Conservation (phyloP, 2,113 vertebrate species). For the Labeo rohita region DNA sequence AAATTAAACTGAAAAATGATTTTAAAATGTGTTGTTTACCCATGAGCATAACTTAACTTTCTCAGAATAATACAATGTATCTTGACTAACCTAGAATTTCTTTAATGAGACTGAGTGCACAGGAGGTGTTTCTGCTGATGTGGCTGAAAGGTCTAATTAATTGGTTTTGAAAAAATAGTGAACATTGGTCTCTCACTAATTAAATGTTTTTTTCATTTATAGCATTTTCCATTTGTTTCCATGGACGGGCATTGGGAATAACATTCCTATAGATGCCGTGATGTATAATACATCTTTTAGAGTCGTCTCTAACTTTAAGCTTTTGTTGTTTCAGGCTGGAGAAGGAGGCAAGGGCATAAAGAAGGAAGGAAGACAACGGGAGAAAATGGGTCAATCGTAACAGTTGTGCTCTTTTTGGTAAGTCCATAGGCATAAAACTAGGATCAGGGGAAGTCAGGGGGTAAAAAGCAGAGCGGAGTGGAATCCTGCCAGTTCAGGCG, state of each 20-base stretch:
- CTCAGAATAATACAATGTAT: background rate
- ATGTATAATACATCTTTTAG: background rate
- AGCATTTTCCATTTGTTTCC: constrained; percentile 49
- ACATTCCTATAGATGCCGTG: background rate
- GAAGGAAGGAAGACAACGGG: constrained; percentile 83
- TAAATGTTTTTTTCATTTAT: constrained; percentile 33
- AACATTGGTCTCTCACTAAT: background rate
- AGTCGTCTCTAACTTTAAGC: constrained; percentile 5
- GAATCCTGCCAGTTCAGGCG: background rate
- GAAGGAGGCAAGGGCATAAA: constrained; percentile 85
- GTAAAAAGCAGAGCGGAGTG: background rate
- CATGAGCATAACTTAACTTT: background rate
- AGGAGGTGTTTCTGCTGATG: background rate
- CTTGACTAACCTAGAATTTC: background rate
- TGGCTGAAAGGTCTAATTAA: background rate
- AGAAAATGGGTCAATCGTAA: constrained; percentile 91
- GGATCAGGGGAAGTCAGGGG: background rate
- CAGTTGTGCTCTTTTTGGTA: constrained; percentile 67
- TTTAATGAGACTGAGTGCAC: background rate
- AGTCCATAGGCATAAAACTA: background rate
- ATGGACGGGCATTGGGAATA: constrained; percentile 10
- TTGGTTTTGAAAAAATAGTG: background rate
- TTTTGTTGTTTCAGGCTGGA: constrained; percentile 66
- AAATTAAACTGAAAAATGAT: background rate
- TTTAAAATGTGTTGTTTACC: background rate